Percentiles rank a stretch among this genome's conserved stretches.
Evolutionary conservation across 2,797 vertebrate genomes (phyloP).

Genomic region (Bradypodion pumilum): DNA sequence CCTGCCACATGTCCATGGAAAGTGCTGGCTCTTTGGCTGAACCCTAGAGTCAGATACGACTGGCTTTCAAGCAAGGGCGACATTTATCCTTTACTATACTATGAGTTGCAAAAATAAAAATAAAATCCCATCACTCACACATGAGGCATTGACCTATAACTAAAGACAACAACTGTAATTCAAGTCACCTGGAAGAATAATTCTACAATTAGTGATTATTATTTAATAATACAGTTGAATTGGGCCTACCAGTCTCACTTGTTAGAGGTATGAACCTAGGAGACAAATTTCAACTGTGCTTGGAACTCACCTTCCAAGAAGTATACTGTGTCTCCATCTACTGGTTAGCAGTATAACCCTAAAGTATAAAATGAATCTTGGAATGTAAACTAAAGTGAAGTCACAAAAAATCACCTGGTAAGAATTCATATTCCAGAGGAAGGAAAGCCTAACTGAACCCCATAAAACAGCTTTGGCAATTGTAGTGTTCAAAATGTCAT

Average conservation of each 20-base stretch:
- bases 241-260: constrained; percentile 32
- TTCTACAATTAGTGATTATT: neutral
- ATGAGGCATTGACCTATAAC: constrained; percentile 49
- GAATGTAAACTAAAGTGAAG: constrained; percentile 11
- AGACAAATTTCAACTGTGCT: constrained; percentile 10
- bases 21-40: no score
- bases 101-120: constrained; percentile 11
- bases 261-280: constrained; percentile 32
- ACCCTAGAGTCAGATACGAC: no score
- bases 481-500: constrained; percentile 52
- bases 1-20: no score
- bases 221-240: neutral
- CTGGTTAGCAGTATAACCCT: constrained; percentile 68
- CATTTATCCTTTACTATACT: no score
- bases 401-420: constrained; percentile 26
- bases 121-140: neutral
- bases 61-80: no score
- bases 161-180: constrained; percentile 45
- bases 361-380: constrained; percentile 17
- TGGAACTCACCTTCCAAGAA: constrained; percentile 53
- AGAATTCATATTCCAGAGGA: constrained; percentile 40
- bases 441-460: constrained; percentile 18
- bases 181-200: constrained; percentile 40
- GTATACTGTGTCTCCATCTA: constrained; percentile 81
- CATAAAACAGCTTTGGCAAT: constrained; percentile 33